Percentiles rank a stretch among this genome's conserved stretches.
Evolutionary conservation across 2,888 invertebrate species (phyloP).

Genomic region (Blera fallax): DNA sequence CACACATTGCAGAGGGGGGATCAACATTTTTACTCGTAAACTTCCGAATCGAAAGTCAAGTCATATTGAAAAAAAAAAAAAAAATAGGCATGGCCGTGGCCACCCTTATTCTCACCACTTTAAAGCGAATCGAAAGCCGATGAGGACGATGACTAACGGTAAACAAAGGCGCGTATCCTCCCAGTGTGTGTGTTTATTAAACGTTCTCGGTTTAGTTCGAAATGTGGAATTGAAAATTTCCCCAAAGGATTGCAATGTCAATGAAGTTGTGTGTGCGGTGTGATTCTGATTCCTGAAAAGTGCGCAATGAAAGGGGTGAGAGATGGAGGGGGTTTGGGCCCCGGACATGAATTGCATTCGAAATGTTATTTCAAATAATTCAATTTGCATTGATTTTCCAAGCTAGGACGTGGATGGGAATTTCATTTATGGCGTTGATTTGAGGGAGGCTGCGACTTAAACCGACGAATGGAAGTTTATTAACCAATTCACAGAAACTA

Average conservation of each 20-base stretch:
- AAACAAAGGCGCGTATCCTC: slow-evolving; percentile 25
- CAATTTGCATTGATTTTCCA: slow-evolving; percentile 61
- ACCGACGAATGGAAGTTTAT: neutral
- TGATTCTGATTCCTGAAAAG: neutral
- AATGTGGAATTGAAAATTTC: slow-evolving; percentile 16
- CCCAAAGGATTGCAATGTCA: slow-evolving; percentile 27
- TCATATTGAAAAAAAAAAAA: neutral
- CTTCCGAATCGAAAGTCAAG: slow-evolving; percentile 26
- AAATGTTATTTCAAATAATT: slow-evolving; percentile 50
- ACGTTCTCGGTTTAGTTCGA: neutral
- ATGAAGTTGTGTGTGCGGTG: neutral
- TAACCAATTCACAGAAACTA: neutral
- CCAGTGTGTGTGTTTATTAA: slow-evolving; percentile 22
- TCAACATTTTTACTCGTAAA: slow-evolving; percentile 9
- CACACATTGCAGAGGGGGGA: neutral
- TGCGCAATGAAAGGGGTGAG: neutral
- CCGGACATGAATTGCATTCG: slow-evolving; percentile 37
- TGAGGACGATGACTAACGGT: slow-evolving; percentile 14
- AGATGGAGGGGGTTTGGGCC: neutral
- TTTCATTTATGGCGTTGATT: neutral
- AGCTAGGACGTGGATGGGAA: neutral
- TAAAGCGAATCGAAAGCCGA: neutral
- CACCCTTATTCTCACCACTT: neutral
- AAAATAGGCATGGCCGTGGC: neutral
- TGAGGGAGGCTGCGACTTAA: neutral